Base-by-base conservation (phyloP, 2,888 invertebrate species). In the Ectemnius lituratus region DNA sequence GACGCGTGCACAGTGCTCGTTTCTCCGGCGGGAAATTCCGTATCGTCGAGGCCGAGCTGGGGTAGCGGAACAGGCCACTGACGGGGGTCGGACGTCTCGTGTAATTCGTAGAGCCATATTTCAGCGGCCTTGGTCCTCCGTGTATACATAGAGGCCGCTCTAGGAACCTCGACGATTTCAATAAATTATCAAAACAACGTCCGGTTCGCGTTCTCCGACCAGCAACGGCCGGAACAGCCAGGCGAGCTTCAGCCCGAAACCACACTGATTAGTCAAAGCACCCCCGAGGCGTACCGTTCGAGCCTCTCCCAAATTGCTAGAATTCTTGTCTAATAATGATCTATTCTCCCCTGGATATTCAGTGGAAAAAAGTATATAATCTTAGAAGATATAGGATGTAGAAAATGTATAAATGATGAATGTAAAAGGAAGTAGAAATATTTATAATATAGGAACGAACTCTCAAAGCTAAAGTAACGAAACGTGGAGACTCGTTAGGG, bases 161-260 rank as follows among this genome's bases (percentile, higher is more conserved):
- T 75, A 71, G 75, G 78, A 77, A 75, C 80, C 76, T 77, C 73
- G 75, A 82, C 82, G 84, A 87, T 88, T 88, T 84, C 86, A 81
- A 88, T 88, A 85, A 88, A 88, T 88, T 87, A 88, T 84, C 84
- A 81, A 84, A 84, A 83, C 76, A 80, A 82, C 76, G 73, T 77
- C 76, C 79, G 62, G 75, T 64, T 74, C 76, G 61, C 74, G 78
- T 75, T 77, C 71, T 70, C 73, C 84, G 78, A 80, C 81, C 81
- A 83, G 78, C 75, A 23, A 23, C 23, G 79, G 73, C 18, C 45
- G 37, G 69, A 69, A 72, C 76, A 59, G 69, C 71, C 76, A 75
- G 77, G 73, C 57, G 84, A 85, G 83, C 83, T 86, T 37, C 37
- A 8, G 37, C 37, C 37, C 8, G 37, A 37, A 37, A 37, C 37